phyloP scores from a whole-genome alignment of 2,888 invertebrate species.

The Limnephilus rhombicus region DNA sequence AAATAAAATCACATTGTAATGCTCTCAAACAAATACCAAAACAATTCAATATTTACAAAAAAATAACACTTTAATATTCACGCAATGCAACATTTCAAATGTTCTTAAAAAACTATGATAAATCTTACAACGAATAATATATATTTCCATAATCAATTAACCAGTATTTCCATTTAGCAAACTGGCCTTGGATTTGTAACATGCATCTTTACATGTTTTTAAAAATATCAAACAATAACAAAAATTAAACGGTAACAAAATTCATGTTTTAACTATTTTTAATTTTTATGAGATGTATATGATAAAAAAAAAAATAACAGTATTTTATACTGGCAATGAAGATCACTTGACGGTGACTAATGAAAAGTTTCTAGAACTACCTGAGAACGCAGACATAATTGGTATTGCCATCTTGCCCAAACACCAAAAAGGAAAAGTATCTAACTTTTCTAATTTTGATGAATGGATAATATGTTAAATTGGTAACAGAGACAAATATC shows the following conservation, averaged over 20 bases:
- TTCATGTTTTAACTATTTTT: not conserved
- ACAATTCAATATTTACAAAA: not conserved
- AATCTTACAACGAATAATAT: not conserved
- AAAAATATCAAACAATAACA: not conserved
- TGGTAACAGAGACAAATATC: not conserved
- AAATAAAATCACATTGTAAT: not conserved
- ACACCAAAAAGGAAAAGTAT: not conserved
- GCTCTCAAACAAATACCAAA: not conserved
- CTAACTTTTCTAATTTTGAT: not conserved
- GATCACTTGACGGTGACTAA: not conserved
- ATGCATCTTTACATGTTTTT: not conserved
- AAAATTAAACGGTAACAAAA: not conserved
- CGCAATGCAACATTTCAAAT: not conserved
- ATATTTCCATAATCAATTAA: not conserved
- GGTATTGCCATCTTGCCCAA: not conserved
- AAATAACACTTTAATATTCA: not conserved
- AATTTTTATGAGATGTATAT: not conserved
- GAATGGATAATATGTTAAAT: not conserved
- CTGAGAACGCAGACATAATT: not conserved
- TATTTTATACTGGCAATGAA: slow-evolving; percentile 25
- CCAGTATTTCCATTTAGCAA: not conserved
- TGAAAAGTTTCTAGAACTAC: not conserved
- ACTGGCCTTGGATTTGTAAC: not conserved
- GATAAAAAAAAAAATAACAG: not conserved
- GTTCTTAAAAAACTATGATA: not conserved